A percentile compares a stretch with the other conserved stretches of the same genome.
Evolutionary conservation across 2,113 vertebrate species (phyloP).

Genomic region (Atherinomorus stipes): DNA sequence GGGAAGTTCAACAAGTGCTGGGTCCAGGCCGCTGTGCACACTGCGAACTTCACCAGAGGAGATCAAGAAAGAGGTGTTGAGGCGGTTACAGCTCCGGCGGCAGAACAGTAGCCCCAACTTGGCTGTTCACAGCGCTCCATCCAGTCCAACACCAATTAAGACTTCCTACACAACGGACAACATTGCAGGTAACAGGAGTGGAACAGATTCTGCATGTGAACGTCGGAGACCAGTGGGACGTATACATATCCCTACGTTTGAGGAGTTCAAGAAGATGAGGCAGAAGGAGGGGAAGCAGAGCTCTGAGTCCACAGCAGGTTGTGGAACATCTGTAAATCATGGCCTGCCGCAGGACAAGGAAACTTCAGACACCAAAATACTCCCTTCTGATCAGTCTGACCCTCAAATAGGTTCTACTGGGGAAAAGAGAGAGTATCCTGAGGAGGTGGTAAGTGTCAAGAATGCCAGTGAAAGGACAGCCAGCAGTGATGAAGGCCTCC

Average conservation of each 20-base stretch:
- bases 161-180: conserved; percentile 81
- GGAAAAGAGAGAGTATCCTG: background rate
- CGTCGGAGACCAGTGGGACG: conserved; percentile 75
- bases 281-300: conserved; percentile 72
- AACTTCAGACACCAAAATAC: background rate
- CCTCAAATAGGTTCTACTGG: background rate
- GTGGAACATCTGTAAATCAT: conserved; percentile 28
- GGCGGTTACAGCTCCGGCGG: conserved; percentile 85
- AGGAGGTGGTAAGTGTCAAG: conserved; percentile 13
- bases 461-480: conserved; percentile 8
- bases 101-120: conserved; percentile 89
- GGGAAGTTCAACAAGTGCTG: conserved; percentile 4
- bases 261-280: conserved; percentile 91
- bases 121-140: conserved; percentile 65
- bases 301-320: conserved; percentile 17
- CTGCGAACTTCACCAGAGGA: conserved; percentile 81
- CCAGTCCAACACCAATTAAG: conserved; percentile 59
- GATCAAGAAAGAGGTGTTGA: conserved; percentile 88
- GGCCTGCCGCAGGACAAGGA: background rate
- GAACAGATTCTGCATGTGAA: conserved; percentile 45
- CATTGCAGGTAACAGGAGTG: conserved; percentile 50
- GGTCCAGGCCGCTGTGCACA: conserved; percentile 57
- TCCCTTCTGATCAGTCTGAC: background rate
- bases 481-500: conserved; percentile 5
- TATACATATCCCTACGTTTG: conserved; percentile 89